Base-by-base conservation (phyloP, 1,140 invertebrate species). In the Anthonomus grandis region DNA sequence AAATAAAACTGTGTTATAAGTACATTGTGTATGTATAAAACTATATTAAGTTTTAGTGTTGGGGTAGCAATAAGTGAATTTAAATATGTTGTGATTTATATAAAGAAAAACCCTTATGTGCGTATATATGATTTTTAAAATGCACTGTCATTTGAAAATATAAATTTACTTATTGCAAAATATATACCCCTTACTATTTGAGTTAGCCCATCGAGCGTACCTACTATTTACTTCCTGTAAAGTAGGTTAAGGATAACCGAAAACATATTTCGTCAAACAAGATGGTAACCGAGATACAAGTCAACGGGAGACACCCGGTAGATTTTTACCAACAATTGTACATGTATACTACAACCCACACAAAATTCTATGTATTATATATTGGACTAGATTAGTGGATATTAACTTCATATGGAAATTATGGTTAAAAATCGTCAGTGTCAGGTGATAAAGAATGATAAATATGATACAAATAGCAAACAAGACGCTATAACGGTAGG, bases 281-380 rank as follows among this genome's bases (percentile, higher is more conserved):
- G 63, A 38, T 42, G 48, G 42, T 54, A 65, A 69, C 59, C 60
- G 51, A 60, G 48, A 57, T 47, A 45, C 17, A 61, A 68, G 41
- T 66, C 54, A 72, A 69, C 61, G 65, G 34, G 66, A 71, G 66
- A 66, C 72, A 71, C 69, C 69, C 70, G 68, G 70, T 60, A 62
- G n/a, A n/a, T n/a, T 64, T 67, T 72, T 73, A 73, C 73, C 71
- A 76, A 76, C 74, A 75, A 75, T 75, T 74, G 67, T 73, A 77
- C 72, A 74, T 76, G 67, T 76, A 76, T 76, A 74, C 75, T 77
- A 76, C 75, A 76, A 76, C 73, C 72, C 75, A 76, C 74, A 76
- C 72, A 74, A 72, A 72, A 74, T 72, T 69, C 72, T 74, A 74
- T 74, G 70, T 72, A 74, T 71, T 74, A 74, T 67, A 74, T 73